Evolutionary conservation across 2,113 vertebrate genomes (phyloP), one percentile per base, ranked within the genome.

Genomic region (Trichechus manatus): DNA sequence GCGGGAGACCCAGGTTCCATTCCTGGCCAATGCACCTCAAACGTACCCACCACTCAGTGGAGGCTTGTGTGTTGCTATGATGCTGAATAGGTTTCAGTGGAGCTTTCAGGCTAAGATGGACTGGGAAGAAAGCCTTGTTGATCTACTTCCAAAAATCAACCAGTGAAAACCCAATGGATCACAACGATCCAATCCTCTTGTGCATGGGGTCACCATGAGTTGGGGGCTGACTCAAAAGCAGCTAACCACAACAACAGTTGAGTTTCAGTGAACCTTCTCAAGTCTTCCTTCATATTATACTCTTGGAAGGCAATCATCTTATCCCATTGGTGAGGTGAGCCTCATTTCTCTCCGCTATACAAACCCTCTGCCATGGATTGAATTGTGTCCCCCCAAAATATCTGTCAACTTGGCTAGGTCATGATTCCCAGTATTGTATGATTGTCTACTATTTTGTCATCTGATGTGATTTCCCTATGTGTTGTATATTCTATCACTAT

Each of bases 231-330:
- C 47, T 47, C 64, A 33, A 33, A 15, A 7, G 31, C 68, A 68
- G 29, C 11, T 17, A 70, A 72, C 70, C 5, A 36, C 70, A 72
- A 36, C 70, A 72, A 36, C 33, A 72, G 9, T 36, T 72, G 66
- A 86, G 53, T 93, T 96, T 92, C 64, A 96, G 20, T 68, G 53
- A 92, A 61, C 3, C 39, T 88, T 87, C 47, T 89, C 27, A 63
- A 95, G 27, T 94, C 75, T 92, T 96, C 53, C 79, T 89, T 94
- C 70, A 92, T 66, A 84, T 81, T 89, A 23, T 61, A 85, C 25
- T 77, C 53, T 88, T 97, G 61, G 44, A 90, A 95, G 36, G 31
- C n/a, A 75, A 47, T 81, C 59, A 74, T 91, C 47, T 72, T 61
- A 53, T 64, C 39, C 53, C 22, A 80, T 4, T 81, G 74, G 83